Conservation (phyloP, 2,797 vertebrate species). For the Sternarchorhynchus goeldii region DNA sequence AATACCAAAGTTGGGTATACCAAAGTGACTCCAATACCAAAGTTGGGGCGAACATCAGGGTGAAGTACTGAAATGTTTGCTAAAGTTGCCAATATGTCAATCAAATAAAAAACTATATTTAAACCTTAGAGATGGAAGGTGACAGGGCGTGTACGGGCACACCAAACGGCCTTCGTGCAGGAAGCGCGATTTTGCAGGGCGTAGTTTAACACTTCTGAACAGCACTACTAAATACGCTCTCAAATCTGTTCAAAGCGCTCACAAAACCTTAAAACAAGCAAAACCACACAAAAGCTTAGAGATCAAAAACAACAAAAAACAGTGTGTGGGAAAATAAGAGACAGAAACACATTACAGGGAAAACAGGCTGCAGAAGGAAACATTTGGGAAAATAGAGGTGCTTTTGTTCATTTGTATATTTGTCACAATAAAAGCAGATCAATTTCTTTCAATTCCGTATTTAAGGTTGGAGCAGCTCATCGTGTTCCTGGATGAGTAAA, state of each 20-base stretch:
- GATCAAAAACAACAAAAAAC: slow-evolving; percentile 46
- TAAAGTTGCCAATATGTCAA: slow-evolving; percentile 1
- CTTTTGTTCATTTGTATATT: background rate
- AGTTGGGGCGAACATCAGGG: too few relatives aligned
- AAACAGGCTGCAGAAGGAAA: background rate
- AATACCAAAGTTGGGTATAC: background rate
- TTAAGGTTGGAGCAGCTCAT: background rate
- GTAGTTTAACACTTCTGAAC: slow-evolving; percentile 75
- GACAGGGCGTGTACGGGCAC: slow-evolving; percentile 43
- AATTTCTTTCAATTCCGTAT: background rate
- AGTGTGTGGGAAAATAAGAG: slow-evolving; percentile 12
- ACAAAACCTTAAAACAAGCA: slow-evolving; percentile 36
- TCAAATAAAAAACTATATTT: slow-evolving; percentile 11
- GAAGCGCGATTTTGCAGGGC: slow-evolving; percentile 71
- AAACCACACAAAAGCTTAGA: slow-evolving; percentile 54
- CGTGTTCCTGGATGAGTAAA: background rate
- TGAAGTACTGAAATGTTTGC: background rate
- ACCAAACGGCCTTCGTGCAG: slow-evolving; percentile 63
- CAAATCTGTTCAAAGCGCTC: slow-evolving; percentile 62
- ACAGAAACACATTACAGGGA: background rate
- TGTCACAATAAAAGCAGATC: background rate
- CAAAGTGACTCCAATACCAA: background rate
- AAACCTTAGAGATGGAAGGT: slow-evolving; percentile 13
- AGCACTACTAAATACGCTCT: slow-evolving; percentile 58
- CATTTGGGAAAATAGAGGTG: background rate